Evolutionary conservation across 2,113 vertebrate genomes (phyloP), one percentile per base, ranked within the genome.

Genomic region (Lophotis ruficrista): DNA sequence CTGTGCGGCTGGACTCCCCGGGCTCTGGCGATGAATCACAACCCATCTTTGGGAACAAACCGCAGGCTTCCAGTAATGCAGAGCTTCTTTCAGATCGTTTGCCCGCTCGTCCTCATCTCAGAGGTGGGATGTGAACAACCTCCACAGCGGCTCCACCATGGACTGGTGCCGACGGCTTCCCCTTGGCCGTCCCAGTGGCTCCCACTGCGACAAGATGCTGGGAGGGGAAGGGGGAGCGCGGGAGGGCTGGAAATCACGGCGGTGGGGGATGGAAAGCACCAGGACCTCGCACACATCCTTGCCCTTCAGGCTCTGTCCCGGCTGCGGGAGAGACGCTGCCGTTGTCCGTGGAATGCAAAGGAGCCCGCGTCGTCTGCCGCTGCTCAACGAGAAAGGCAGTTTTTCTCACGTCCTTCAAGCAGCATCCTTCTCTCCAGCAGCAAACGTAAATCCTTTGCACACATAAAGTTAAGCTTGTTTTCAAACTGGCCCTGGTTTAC

Each of bases 341-440:
- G 37, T n/a, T 83, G 78, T 75, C 53, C 94, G 68, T 66, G 62
- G 81, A 84, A 75, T 73, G 77, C 47, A 60, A 83, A 94, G 65
- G 43, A 89, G 16, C 0, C 0, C 0, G 1, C 12, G 58, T 53
- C 0, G 0, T 19, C 27, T 0, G 0, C 28, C 0, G 2, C 35
- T 24, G 38, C 66, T 73, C 62, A 25, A 7, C 10, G 35, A 85
- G 37, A 58, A 60, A 15, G 22, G 33, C 16, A 7, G 22, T 51
- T 72, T 66, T 58, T 43, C 70, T 64, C 16, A 22, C 27, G 38
- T 56, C 28, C 15, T 54, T 70, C 69, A 53, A 45, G 58, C 45
- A 83, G 41, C 38, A 51, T 66, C 60, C 54, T 41, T 77, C 66
- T 61, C 23, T 56, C 37, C 82, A 33, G 47, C 47, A 75, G 69